phyloP scores from a whole-genome alignment of 2,113 vertebrate species.

The Eclectus roratus region DNA sequence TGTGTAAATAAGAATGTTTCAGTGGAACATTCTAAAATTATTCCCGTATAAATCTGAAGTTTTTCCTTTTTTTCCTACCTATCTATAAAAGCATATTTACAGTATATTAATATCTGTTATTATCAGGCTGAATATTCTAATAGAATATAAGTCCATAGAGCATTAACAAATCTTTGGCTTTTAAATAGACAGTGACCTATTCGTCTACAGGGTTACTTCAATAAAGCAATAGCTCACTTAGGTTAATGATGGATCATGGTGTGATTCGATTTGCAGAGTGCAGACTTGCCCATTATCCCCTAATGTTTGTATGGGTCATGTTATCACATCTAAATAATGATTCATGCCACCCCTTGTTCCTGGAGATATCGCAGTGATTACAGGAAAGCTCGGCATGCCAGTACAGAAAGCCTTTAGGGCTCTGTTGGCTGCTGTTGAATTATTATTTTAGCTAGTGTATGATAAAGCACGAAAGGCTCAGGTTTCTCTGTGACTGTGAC shows the following conservation, averaged over 20 bases:
- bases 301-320: slow-evolving; percentile 60
- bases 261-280: slow-evolving; percentile 65
- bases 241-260: slow-evolving; percentile 75
- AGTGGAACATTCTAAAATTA: background rate
- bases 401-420: background rate
- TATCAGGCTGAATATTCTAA: slow-evolving; percentile 21
- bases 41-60: background rate
- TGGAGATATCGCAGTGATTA: slow-evolving; percentile 39
- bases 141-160: slow-evolving; percentile 54
- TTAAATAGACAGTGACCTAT: slow-evolving; percentile 72
- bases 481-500: background rate
- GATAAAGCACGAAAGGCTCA: background rate
- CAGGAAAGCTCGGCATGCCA: background rate
- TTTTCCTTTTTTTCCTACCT: background rate
- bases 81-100: background rate
- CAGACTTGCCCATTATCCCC: slow-evolving; percentile 59
- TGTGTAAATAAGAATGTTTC: background rate
- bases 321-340: slow-evolving; percentile 63
- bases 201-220: slow-evolving; percentile 69
- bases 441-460: background rate
- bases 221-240: slow-evolving; percentile 62
- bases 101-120: background rate
- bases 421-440: background rate
- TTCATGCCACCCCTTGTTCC: background rate
- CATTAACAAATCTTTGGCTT: slow-evolving; percentile 73